phyloP scores from a whole-genome alignment of 2,113 vertebrate genomes.

The Podiceps cristatus region DNA sequence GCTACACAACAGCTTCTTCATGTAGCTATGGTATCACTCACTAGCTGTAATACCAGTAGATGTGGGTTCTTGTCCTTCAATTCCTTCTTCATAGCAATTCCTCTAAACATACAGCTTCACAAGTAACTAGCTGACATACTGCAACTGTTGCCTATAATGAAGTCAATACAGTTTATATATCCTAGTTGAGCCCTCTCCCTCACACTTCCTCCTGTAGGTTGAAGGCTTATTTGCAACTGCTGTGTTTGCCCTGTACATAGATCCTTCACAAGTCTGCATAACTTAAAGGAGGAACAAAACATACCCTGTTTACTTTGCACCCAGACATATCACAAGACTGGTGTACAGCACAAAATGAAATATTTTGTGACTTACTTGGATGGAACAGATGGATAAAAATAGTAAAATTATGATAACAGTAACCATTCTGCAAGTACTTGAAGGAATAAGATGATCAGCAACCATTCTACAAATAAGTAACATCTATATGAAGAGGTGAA shows the following conservation, averaged over 20 bases:
- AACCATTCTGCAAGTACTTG: neutral
- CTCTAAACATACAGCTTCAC: neutral
- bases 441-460: neutral
- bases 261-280: fast-evolving
- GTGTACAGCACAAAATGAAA: neutral
- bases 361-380: neutral
- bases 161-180: too few relatives aligned
- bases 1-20: neutral
- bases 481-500: neutral
- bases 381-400: neutral
- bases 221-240: neutral
- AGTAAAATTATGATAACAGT: neutral
- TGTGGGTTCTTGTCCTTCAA: neutral
- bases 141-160: neutral
- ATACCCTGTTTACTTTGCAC: neutral
- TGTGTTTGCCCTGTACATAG: neutral
- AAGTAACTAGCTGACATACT: neutral
- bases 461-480: neutral
- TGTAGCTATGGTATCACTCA: neutral
- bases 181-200: neutral
- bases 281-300: neutral
- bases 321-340: neutral
- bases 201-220: neutral
- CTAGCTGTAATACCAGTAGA: neutral
- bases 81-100: neutral